Evolutionary conservation across 2,797 vertebrate genomes (phyloP).

Genomic region (Heterohyrax brucei): DNA sequence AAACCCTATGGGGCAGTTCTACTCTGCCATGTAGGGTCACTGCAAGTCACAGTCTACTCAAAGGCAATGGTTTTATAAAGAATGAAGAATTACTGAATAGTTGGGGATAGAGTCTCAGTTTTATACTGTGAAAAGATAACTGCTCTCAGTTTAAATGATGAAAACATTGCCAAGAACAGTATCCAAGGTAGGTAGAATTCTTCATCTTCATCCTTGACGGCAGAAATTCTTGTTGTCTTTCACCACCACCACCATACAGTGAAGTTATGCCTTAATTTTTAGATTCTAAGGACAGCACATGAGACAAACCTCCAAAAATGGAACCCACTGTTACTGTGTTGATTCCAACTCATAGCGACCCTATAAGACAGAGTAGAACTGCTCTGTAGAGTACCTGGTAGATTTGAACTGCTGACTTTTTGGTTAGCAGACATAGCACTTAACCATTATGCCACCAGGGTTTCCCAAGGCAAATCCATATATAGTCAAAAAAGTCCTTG

Average conservation of each 20-base stretch:
- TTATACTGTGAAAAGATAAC: neutral
- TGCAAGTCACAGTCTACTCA: neutral
- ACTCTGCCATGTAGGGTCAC: neutral
- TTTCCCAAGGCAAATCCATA: neutral
- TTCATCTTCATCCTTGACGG: neutral
- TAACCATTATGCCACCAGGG: too few species aligned
- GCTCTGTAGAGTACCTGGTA: too few species aligned
- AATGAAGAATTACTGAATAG: neutral
- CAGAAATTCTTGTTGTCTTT: neutral
- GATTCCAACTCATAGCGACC: too few species aligned
- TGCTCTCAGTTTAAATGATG: neutral
- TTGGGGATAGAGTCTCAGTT: neutral
- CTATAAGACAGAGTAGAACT: too few species aligned
- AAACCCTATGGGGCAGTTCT: neutral
- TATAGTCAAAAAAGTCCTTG: neutral
- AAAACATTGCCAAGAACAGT: neutral
- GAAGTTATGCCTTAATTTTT: constrained; percentile 16
- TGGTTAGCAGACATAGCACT: too few species aligned
- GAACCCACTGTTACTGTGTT: too few species aligned
- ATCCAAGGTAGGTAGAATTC: neutral
- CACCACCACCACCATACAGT: neutral
- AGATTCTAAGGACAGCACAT: constrained; percentile 44
- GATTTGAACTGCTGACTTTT: too few species aligned
- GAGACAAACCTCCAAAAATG: neutral
- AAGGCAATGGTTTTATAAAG: neutral